Percentiles rank a stretch among this genome's conserved stretches.
Evolutionary conservation across 2,888 invertebrate genomes (phyloP).

Genomic region (Chymomyza fuscimana): DNA sequence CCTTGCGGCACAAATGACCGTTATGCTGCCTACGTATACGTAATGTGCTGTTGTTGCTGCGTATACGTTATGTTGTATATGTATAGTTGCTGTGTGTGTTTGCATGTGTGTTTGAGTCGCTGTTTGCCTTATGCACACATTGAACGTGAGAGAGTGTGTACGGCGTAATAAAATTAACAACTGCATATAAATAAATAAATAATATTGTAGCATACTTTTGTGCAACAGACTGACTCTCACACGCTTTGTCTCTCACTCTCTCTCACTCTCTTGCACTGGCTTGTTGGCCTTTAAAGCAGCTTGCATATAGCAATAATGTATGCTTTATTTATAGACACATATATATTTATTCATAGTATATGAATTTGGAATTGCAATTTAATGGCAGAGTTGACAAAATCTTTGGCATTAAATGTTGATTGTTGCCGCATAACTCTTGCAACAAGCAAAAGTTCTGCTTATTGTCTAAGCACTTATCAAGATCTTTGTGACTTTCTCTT

Average conservation of each 20-base stretch:
- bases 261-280: not conserved
- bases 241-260: no score
- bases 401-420: not conserved
- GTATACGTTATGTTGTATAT: conserved; percentile 1
- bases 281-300: conserved; percentile 9
- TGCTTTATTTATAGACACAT: not conserved
- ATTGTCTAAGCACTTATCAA: not conserved
- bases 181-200: conserved; percentile 38
- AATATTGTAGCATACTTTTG: conserved; percentile 17
- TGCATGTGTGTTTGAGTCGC: not conserved
- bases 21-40: conserved; percentile 1
- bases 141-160: conserved; percentile 8
- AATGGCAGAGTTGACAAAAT: not conserved
- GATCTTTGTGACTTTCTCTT: not conserved
- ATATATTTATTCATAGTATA: not conserved
- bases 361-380: not conserved
- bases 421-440: not conserved
- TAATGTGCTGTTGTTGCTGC: not conserved
- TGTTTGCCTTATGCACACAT: not conserved
- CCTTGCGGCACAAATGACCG: conserved; percentile 28
- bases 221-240: not conserved
- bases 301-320: not conserved
- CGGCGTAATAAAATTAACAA: conserved; percentile 62
- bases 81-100: conserved; percentile 8
- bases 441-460: not conserved